Percentiles rank a stretch among this genome's conserved stretches.
These are phyloP conservation scores for Ochotona princeps DNA, from an alignment of 2,113 vertebrate species.

Conservation along the genomic window DNA sequence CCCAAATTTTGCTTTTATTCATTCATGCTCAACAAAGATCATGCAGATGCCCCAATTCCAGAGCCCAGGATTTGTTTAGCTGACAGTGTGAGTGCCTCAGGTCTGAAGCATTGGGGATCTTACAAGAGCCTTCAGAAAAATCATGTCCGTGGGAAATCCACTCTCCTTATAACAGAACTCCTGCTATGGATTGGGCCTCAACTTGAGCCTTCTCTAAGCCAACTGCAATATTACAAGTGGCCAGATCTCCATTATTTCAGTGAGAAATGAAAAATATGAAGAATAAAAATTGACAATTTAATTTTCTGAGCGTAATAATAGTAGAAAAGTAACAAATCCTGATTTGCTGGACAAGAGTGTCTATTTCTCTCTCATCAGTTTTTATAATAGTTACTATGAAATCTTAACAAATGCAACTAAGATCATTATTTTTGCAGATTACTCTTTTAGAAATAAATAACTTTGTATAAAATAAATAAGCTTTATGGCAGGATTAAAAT, in stretches of 20 bases:
- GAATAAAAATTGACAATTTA: slow-evolving; percentile 16
- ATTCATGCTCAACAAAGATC: background rate
- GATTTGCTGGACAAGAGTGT: background rate
- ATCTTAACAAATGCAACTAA: background rate
- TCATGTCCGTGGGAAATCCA: background rate
- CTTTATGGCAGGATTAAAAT: slow-evolving; percentile 40
- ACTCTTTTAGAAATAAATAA: slow-evolving; percentile 38
- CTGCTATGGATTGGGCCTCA: background rate
- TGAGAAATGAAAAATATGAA: slow-evolving; percentile 19
- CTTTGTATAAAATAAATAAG: slow-evolving; percentile 28
- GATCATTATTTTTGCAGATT: background rate
- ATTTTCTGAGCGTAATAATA: slow-evolving; percentile 53
- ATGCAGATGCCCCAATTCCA: background rate
- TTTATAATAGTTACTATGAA: slow-evolving; percentile 46
- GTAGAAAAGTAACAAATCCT: background rate
- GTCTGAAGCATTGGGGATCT: background rate
- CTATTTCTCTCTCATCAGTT: background rate
- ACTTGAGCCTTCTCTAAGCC: background rate
- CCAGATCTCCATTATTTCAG: background rate
- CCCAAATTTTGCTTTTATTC: background rate
- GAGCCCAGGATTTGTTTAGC: background rate
- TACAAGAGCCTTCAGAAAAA: background rate
- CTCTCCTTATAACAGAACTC: background rate
- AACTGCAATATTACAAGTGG: background rate
- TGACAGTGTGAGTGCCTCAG: background rate